Base-by-base conservation (phyloP, 2,113 vertebrate genomes). In the Sclerurus mexicanus region DNA sequence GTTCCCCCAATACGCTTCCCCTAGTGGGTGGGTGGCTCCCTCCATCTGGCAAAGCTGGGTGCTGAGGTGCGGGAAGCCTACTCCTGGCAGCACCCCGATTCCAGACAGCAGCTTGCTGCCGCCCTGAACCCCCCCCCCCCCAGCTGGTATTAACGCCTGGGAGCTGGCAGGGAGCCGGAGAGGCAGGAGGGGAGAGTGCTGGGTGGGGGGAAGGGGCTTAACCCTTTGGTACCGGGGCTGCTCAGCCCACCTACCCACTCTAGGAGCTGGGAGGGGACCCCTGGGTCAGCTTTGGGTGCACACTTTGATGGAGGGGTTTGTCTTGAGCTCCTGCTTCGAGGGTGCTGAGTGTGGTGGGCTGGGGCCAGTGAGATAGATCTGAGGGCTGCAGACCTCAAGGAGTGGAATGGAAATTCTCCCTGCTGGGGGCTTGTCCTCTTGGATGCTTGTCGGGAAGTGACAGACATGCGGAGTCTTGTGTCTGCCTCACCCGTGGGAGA, bases 101-200 rank as follows among this genome's bases (percentile, higher is more conserved):
- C 72, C 82, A 95, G 89, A 87, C 87, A 96, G 95, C 87, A 93
- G 87, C 84, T 92, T 95, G 96, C 86, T 1, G 30, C 66, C 14
- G 1, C 74, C 44, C 53, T 5, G 13, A 90, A 81, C 92, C 95
- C 95, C 94, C 92, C 95, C 95, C 94, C 92, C 94, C 93, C 89
- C 71, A 83, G 86, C 95, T 95, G 96, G 90, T 94, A 90, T 85
- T 88, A 95, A 67, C 2, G 83, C 83, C 72, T 67, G 79, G 92
- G 92, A 91, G 88, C 91, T 96, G 93, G 89, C 84, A 75, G 84
- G 82, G 82, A 93, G 87, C 92, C 68, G 23, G 46, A 88, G 39
- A 81, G 79, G 93, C 94, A 56, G 79, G 56, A 85, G 81, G 60
- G 87, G 59, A 73, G 84, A 75, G 64, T 84, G 87, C 40, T 3